phyloP scores from a whole-genome alignment of 2,797 vertebrate genomes.

The Potorous gilbertii region DNA sequence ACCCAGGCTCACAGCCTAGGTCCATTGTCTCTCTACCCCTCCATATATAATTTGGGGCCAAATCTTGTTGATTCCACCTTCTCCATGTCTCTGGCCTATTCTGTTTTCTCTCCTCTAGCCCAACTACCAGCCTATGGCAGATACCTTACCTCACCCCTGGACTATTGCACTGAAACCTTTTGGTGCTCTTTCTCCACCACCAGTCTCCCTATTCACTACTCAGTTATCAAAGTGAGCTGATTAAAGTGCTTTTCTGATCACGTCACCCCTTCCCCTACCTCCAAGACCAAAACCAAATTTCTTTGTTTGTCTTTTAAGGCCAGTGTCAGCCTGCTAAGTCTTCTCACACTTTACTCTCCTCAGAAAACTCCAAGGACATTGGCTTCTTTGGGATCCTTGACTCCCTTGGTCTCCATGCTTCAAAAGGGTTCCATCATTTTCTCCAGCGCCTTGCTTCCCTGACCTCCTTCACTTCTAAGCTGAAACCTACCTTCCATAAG shows the following conservation, averaged over 20 bases:
- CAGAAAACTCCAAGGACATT: neutral
- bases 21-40: no score
- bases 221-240: neutral
- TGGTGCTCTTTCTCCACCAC: neutral
- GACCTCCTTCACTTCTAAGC: neutral
- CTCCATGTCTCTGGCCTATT: no score
- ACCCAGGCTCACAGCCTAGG: no score
- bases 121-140: no score
- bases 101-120: no score
- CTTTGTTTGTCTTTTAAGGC: neutral
- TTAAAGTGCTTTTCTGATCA: neutral
- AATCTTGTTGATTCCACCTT: no score
- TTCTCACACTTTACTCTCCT: neutral
- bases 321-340: neutral
- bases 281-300: neutral
- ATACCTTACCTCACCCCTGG: no score
- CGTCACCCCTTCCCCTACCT: neutral
- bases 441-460: neutral
- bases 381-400: neutral
- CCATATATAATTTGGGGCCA: no score
- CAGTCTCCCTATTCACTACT: neutral
- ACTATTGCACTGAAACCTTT: no score
- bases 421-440: no score
- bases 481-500: neutral
- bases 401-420: no score